Evolutionary conservation across 2,797 vertebrate genomes (phyloP).

Genomic region (Arctocebus calabarensis): DNA sequence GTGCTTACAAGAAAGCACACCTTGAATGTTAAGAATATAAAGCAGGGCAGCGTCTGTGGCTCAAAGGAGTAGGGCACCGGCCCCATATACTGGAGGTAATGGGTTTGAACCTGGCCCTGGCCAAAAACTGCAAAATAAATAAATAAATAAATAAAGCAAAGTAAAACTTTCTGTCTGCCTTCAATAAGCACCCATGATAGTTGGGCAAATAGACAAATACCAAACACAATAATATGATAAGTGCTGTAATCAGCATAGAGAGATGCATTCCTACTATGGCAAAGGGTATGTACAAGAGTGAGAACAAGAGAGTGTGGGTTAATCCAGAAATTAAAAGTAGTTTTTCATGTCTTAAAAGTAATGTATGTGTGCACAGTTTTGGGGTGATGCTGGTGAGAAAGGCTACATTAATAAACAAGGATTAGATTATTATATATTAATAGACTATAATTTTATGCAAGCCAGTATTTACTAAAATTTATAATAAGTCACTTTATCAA

Average conservation of each 20-base stretch:
- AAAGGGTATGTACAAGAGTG: background rate
- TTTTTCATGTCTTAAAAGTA: background rate
- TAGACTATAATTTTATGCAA: background rate
- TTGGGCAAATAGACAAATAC: background rate
- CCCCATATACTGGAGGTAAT: too few species aligned
- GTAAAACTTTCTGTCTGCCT: background rate
- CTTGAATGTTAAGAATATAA: background rate
- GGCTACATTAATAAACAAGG: background rate
- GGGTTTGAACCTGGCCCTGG: too few species aligned
- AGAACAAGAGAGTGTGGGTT: background rate
- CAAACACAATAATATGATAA: background rate
- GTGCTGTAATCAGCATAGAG: too few species aligned
- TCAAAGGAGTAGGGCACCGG: too few species aligned
- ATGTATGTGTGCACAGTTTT: background rate
- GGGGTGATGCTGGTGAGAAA: background rate
- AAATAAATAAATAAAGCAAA: background rate
- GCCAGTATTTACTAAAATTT: background rate
- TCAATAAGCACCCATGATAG: background rate
- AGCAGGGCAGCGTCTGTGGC: too few species aligned
- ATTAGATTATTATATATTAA: background rate
- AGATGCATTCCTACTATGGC: background rate
- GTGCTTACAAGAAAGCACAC: background rate
- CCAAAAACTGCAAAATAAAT: too few species aligned
- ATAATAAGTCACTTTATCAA: background rate
- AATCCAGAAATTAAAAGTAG: background rate